Base-by-base conservation (phyloP, 2,113 vertebrate genomes). In the Pelobates fuscus region DNA sequence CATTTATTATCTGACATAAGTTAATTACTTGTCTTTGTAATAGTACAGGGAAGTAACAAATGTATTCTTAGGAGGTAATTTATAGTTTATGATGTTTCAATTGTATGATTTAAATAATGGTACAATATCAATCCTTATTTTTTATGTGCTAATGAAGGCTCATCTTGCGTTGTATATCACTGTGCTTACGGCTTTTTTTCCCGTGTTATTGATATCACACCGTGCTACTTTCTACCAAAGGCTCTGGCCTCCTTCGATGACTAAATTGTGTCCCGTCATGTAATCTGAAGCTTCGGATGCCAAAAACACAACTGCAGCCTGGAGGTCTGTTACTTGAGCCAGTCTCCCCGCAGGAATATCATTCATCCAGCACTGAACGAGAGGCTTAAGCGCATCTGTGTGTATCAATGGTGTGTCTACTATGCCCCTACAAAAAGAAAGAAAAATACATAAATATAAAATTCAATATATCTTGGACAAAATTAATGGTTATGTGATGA, bases 261-360 rank as follows among this genome's bases (percentile, higher is more conserved):
- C 93, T 92, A 94, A 93, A 85, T 94, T 95, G 81, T 94, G 94
- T 82, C 92, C 94, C n/a, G 93, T 95, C 92, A 93, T 91, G 86
- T 93, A 93, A 83, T 93, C 90, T 0, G 92, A 92, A 80, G 87
- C 91, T 74, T 94, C 92, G 2, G 88, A 93, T 88, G 93, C 92
- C 92, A 94, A 88, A 75, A 88, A 92, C 85, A 94, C 88, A 12
- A 92, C 84, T 0, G 91, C 92, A 46, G 92, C 94, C 90, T 92
- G 91, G 85, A 94, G 90, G 86, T 95, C 94, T 6, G 91, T 93
- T 81, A 88, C 90, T 89, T 75, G 89, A 81, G 93, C 93, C 89
- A 94, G 88, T 83, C 89, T 88, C 80, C 91, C 93, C 4, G 92
- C 91, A 0, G 93, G 93, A 65, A 95, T 94, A 83, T 90, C 87